A percentile compares a stretch with the other conserved stretches of the same genome.
Evolutionary conservation across 1,140 invertebrate genomes (phyloP).

Genomic region (Psix sp.): DNA sequence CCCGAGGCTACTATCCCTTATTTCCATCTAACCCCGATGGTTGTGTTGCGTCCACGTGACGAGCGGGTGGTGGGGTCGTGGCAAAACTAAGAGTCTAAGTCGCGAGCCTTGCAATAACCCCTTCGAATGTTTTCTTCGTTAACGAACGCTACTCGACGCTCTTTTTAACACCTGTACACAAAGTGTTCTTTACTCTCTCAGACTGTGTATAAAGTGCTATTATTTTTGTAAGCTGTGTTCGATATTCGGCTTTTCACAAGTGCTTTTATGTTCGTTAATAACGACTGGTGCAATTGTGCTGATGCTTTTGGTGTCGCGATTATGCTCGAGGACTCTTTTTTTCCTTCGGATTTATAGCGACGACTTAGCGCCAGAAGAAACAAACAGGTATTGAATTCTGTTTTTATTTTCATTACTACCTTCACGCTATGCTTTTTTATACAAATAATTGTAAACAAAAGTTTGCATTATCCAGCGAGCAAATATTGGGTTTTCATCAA

Average conservation of each 20-base stretch:
- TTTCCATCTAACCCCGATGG: slow-evolving; percentile 45
- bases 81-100: slow-evolving; percentile 55
- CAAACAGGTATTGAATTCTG: not conserved
- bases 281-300: no score
- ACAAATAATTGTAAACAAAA: no score
- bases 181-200: not conserved
- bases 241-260: no score
- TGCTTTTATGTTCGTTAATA: no score
- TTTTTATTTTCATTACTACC: no score
- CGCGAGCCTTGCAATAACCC: slow-evolving; percentile 69
- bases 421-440: no score
- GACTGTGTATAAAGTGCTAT: no score
- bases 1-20: slow-evolving; percentile 38
- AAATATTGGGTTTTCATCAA: no score
- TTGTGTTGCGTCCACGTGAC: slow-evolving; percentile 70
- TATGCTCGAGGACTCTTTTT: not conserved
- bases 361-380: not conserved
- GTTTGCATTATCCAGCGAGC: no score
- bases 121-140: slow-evolving; percentile 64
- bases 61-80: slow-evolving; percentile 65
- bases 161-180: slow-evolving; percentile 6
- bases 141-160: slow-evolving; percentile 45
- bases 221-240: no score
- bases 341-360: not conserved
- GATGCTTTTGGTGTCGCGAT: not conserved